Evolutionary conservation across 2,797 vertebrate genomes (phyloP).

Genomic region (Coregonus sp.): DNA sequence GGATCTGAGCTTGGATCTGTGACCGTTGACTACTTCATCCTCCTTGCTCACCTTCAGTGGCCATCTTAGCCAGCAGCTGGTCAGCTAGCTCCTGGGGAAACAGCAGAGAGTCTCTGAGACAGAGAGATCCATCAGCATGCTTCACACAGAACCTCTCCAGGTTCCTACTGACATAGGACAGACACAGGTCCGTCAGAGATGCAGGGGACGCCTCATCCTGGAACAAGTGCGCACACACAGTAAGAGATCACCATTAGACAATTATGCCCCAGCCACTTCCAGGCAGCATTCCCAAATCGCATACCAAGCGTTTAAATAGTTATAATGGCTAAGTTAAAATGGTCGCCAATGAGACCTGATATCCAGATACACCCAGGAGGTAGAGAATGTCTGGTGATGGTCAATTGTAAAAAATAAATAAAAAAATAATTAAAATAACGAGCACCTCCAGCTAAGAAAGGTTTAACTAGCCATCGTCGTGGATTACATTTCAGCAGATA

Average conservation of each 20-base stretch:
- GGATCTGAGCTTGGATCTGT: neutral
- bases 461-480: too few relatives aligned
- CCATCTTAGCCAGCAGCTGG: slow-evolving; percentile 93
- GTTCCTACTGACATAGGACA: slow-evolving; percentile 90
- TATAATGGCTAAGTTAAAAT: neutral
- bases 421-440: too few relatives aligned
- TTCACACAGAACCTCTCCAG: slow-evolving; percentile 92
- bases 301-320: too few relatives aligned
- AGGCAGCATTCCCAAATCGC: too few relatives aligned
- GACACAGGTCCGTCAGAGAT: slow-evolving; percentile 90
- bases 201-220: slow-evolving; percentile 93
- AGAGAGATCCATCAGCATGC: slow-evolving; percentile 89
- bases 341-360: neutral
- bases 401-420: too few relatives aligned
- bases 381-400: neutral
- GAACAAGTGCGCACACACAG: slow-evolving; percentile 10
- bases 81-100: slow-evolving; percentile 98
- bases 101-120: slow-evolving; percentile 90
- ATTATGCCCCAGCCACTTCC: neutral
- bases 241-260: neutral
- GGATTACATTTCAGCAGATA: too few relatives aligned
- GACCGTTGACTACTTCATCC: neutral
- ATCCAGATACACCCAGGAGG: neutral
- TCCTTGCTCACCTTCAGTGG: slow-evolving; percentile 84
- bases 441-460: too few relatives aligned